Evolutionary conservation across 2,888 invertebrate genomes (phyloP), one percentile per base, ranked within the genome.

Genomic region (Drosophila antonietae): DNA sequence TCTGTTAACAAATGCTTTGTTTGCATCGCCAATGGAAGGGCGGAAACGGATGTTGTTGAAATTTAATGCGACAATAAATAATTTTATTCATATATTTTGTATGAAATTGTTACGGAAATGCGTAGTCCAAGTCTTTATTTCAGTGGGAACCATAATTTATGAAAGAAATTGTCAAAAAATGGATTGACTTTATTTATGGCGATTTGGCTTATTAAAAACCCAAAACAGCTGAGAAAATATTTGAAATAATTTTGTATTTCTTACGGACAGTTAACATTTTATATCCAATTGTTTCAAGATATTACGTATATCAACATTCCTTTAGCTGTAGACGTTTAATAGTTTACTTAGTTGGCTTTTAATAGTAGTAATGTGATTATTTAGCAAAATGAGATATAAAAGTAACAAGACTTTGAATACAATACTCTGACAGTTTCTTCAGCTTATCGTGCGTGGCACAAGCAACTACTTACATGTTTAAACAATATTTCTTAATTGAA

Each of bases 401-500:
- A 23, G 7, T 33, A 46, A 46, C 23, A 23, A 55, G 31, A 41
- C 12, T 41, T 28, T 41, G 28, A 59, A 43, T 39, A 46, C 43
- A 62, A 57, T 33, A 39, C 18, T 37, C 10, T 44, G 61, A 15
- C 28, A n/a, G 31, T 8, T 51, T n/a, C 20, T 23, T 4, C 6
- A 23, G 46, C 43, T 63, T 44, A 51, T 77, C 39, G 28, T 69
- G 39, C 58, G 57, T 18, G 60, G 39, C 33, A 14, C 52, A 56
- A 51, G 39, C 56, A 55, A 71, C 67, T 41, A 71, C 79, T 75
- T 67, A 68, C 52, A 75, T 80, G 83, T 88, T 83, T 85, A 78
- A 83, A 80, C 78, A 80, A 88, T 83, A 83, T 80, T 88, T 88
- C 83, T 78, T 88, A 88, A 83, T 83, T 83, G 88, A 83, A 83